Conservation (phyloP, 1,140 invertebrate genomes). For the Rhopalosiphum padi region DNA sequence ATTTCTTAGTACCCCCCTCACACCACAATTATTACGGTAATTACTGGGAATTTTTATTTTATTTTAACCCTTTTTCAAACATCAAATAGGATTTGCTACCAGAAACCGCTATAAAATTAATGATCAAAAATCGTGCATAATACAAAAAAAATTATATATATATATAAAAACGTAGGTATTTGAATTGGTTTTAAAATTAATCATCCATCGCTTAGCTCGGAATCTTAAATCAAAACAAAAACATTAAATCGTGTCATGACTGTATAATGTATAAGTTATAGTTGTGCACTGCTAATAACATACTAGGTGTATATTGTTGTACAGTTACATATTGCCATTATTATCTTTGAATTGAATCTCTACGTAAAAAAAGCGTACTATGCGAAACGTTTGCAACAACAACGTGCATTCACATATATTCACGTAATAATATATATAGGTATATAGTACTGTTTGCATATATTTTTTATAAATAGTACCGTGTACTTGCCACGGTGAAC, state of each 20-base stretch:
- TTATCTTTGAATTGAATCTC: neutral
- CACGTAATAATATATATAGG: neutral
- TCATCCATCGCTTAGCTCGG: neutral
- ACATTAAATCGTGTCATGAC: neutral
- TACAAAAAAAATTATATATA: no score
- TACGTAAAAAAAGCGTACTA: neutral
- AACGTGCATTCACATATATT: neutral
- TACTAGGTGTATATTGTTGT: neutral
- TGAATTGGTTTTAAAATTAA: no score
- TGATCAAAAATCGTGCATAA: no score
- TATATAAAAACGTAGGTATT: no score
- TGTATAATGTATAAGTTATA: neutral
- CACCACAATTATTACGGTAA: no score
- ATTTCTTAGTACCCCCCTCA: no score
- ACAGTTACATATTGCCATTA: neutral
- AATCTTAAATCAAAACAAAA: neutral
- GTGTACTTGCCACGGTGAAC: neutral
- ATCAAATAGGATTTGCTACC: no score
- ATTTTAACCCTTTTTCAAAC: no score
- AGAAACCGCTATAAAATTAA: no score
- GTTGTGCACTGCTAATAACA: neutral
- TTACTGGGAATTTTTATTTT: no score
- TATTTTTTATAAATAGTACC: neutral
- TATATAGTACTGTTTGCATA: neutral
- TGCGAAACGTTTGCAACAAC: neutral